Conservation (phyloP, 2,797 vertebrate species). For the Sternarchorhynchus goeldii region DNA sequence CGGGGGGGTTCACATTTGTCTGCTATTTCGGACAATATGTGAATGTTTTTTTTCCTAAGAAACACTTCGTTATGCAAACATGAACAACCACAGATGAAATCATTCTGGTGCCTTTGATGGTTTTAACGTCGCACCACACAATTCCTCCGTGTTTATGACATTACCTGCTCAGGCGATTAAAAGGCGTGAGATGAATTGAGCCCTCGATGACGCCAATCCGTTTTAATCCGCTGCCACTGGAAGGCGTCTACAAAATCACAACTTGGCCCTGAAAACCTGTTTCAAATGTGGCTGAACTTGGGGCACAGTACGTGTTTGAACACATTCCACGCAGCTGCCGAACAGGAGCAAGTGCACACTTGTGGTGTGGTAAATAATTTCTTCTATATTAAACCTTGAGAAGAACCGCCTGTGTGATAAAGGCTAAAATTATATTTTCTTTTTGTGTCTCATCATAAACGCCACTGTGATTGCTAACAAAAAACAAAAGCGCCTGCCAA, state of each 20-base stretch:
- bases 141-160: no score
- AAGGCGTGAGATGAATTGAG: no score
- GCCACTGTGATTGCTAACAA: background rate
- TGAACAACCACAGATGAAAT: no score
- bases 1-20: no score
- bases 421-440: no score
- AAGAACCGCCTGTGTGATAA: background rate
- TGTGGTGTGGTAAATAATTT: slow-evolving; percentile 14
- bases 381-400: background rate
- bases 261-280: slow-evolving; percentile 37
- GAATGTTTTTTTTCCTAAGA: no score
- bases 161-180: no score
- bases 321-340: slow-evolving; percentile 36
- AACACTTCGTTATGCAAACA: no score
- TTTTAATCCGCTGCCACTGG: background rate
- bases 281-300: slow-evolving; percentile 30
- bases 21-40: no score
- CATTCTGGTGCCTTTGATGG: no score
- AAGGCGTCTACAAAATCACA: slow-evolving; percentile 18
- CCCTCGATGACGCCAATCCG: no score
- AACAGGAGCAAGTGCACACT: slow-evolving; percentile 21
- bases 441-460: background rate
- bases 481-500: background rate
- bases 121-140: no score
- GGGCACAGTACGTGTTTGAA: slow-evolving; percentile 27